Percentiles rank a stretch among this genome's conserved stretches.
Conservation (phyloP, 2,888 invertebrate genomes). For the Dryocosmus kuriphilus region DNA sequence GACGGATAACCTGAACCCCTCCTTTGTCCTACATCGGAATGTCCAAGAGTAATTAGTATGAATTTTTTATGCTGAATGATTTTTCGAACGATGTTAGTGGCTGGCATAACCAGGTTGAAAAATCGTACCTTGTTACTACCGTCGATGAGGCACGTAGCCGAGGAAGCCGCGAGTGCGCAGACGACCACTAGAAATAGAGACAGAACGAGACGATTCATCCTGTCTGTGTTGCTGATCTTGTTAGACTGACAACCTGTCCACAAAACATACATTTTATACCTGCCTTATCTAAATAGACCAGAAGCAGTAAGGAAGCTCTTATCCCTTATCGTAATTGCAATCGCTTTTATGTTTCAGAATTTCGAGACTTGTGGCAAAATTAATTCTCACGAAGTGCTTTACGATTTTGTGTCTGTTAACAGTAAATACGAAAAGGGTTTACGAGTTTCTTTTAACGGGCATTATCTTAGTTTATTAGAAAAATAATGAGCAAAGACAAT, state of each 20-base stretch:
- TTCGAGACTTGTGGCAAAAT: conserved; percentile 14
- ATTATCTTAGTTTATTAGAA: not conserved
- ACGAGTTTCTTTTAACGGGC: not conserved
- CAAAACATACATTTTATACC: conserved; percentile 40
- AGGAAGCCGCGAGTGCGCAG: conserved; percentile 41
- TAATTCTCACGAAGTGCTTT: not conserved
- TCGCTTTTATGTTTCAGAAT: conserved; percentile 14
- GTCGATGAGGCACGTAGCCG: conserved; percentile 53
- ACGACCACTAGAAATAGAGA: conserved; percentile 53
- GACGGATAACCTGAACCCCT: conserved; percentile 55
- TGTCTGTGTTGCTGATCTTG: conserved; percentile 13
- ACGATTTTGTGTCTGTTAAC: not conserved
- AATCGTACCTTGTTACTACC: conserved; percentile 53
- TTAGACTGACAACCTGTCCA: not conserved
- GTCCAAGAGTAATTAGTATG: conserved; percentile 63
- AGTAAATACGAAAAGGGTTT: not conserved
- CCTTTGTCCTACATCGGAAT: conserved; percentile 62
- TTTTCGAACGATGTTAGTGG: conserved; percentile 25
- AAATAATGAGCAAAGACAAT: not conserved
- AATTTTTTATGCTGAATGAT: conserved; percentile 49
- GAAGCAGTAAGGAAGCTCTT: conserved; percentile 25
- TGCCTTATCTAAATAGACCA: conserved; percentile 34
- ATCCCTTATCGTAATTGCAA: conserved; percentile 27
- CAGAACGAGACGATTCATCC: conserved; percentile 43
- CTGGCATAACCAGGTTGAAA: conserved; percentile 40